A percentile compares a stretch with the other conserved stretches of the same genome.
These are phyloP conservation scores for Xyrauchen texanus DNA, from an alignment of 2,113 vertebrate genomes.

Conservation along the genomic window DNA sequence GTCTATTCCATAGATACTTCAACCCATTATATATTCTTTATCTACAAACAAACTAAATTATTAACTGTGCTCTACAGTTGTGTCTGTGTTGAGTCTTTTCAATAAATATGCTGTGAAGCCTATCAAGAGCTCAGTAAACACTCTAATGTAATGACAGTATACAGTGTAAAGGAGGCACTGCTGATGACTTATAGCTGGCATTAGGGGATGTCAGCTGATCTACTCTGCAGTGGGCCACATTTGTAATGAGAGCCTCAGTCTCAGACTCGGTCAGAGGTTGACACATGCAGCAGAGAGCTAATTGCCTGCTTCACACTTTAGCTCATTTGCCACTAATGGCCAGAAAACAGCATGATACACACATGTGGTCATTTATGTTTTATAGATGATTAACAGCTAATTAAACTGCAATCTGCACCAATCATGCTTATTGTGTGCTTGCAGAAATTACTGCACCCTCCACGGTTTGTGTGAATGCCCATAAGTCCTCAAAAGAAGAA, in stretches of 20 bases:
- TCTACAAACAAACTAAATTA: too few relatives aligned
- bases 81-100: too few relatives aligned
- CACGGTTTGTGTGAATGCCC: conserved; percentile 42
- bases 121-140: too few relatives aligned
- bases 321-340: conserved; percentile 76
- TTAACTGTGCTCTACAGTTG: too few relatives aligned
- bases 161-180: conserved; percentile 55
- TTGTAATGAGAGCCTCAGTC: conserved; percentile 78
- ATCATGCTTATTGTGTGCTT: conserved; percentile 36
- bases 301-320: conserved; percentile 74
- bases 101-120: too few relatives aligned
- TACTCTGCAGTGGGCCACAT: conserved; percentile 74
- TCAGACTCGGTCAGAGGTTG: conserved; percentile 65
- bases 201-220: conserved; percentile 84
- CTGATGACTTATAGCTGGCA: conserved; percentile 81
- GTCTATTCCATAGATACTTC: too few relatives aligned
- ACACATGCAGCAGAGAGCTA: conserved; percentile 64
- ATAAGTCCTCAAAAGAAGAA: too few relatives aligned
- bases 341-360: conserved; percentile 59
- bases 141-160: too few relatives aligned
- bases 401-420: conserved; percentile 76
- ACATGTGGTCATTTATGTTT: conserved; percentile 72
- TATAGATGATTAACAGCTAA: conserved; percentile 82
- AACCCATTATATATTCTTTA: too few relatives aligned
- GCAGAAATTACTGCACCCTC: conserved; percentile 56